A percentile compares a stretch with the other conserved stretches of the same genome.
These are phyloP conservation scores for Halocaridina rubra DNA, from an alignment of 2,888 invertebrate species.

Conservation along the genomic window DNA sequence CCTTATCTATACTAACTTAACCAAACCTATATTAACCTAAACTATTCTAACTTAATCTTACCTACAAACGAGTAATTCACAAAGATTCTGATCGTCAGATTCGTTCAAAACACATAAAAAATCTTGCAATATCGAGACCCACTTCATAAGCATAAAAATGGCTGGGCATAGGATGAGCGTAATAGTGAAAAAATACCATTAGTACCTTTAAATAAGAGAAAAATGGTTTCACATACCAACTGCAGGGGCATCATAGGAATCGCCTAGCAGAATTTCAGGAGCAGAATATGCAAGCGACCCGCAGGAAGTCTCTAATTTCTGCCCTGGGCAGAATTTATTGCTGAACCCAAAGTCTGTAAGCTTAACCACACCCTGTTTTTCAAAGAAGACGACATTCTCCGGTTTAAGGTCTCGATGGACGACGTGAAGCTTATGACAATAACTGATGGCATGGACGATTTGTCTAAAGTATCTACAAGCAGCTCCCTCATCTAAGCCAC, in stretches of 20 bases:
- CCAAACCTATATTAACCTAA: too few relatives aligned
- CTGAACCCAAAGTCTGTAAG: constrained; percentile 98
- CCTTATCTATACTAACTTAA: not conserved
- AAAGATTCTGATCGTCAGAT: too few relatives aligned
- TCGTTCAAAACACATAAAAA: too few relatives aligned
- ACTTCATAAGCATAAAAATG: not conserved
- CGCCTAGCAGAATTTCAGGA: constrained; percentile 97
- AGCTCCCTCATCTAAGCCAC: constrained; percentile 77
- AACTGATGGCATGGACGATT: constrained; percentile 96
- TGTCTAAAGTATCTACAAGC: constrained; percentile 91
- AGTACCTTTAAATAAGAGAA: too few relatives aligned
- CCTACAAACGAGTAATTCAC: too few relatives aligned
- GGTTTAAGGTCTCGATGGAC: constrained; percentile 96
- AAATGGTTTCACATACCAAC: constrained; percentile 88
- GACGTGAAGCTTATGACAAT: constrained; percentile 93
- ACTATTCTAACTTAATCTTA: too few relatives aligned
- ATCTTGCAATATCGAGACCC: too few relatives aligned
- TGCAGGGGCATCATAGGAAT: constrained; percentile 98
- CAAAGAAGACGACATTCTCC: constrained; percentile 99
- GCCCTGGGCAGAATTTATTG: constrained; percentile 77
- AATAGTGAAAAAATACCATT: too few relatives aligned
- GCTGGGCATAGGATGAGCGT: not conserved
- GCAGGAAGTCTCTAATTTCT: constrained; percentile 94
- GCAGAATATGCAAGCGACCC: constrained; percentile 99
- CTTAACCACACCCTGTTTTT: constrained; percentile 95